Percentiles rank a stretch among this genome's conserved stretches.
phyloP scores from a whole-genome alignment of 2,888 invertebrate genomes.

The Tenthredo distinguenda region DNA sequence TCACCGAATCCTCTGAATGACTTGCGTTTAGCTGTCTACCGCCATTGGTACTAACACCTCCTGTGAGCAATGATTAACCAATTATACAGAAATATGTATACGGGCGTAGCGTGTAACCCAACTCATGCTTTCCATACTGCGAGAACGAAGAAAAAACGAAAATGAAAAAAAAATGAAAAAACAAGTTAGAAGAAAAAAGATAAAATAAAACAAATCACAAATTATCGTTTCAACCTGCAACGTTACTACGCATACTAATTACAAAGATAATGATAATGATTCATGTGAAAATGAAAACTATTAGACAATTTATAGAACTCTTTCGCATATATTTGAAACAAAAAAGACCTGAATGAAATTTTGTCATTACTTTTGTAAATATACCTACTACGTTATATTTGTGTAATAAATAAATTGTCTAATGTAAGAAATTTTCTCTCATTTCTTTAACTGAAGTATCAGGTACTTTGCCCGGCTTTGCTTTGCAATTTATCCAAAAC shows the following conservation, averaged over 20 bases:
- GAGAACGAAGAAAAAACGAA: background rate
- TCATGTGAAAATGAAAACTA: background rate
- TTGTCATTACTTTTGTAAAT: background rate
- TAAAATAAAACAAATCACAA: background rate
- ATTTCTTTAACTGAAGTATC: background rate
- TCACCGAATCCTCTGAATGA: constrained; percentile 90
- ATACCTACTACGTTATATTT: background rate
- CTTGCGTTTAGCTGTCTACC: constrained; percentile 84
- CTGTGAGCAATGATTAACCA: constrained; percentile 48
- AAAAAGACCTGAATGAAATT: background rate
- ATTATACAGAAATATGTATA: constrained; percentile 1
- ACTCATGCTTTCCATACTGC: background rate
- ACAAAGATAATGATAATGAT: background rate
- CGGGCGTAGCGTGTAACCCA: background rate
- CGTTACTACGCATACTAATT: background rate
- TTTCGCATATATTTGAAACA: background rate
- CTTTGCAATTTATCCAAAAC: constrained; percentile 19
- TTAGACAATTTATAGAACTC: background rate
- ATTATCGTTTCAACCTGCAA: constrained; percentile 1
- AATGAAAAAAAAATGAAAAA: background rate
- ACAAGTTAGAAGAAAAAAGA: background rate
- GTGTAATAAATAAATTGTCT: constrained; percentile 1
- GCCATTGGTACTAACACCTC: constrained; percentile 77
- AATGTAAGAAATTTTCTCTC: background rate
- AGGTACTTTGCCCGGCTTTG: constrained; percentile 11